Percentiles rank a stretch among this genome's conserved stretches.
Conservation (phyloP, 2,113 vertebrate genomes). For the Rhineura floridana region DNA sequence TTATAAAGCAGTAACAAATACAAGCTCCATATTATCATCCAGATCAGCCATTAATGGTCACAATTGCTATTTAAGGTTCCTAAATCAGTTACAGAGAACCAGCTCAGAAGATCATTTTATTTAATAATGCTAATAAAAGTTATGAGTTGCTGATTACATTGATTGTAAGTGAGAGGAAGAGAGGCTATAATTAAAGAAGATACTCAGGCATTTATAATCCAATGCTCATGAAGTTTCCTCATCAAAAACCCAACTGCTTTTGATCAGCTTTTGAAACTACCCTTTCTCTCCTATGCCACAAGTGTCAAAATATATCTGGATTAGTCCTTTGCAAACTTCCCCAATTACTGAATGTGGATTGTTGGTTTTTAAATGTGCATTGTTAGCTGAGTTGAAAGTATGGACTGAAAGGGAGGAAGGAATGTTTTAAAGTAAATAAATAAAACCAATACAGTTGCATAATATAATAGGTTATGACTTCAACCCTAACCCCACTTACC, state of each 20-base stretch:
- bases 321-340: not conserved
- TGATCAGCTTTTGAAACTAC: slow-evolving; percentile 22
- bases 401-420: not conserved
- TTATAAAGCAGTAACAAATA: slow-evolving; percentile 55
- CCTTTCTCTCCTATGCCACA: not conserved
- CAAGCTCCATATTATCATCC: slow-evolving; percentile 31
- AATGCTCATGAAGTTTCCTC: slow-evolving; percentile 20
- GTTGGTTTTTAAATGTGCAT: not conserved
- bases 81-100: slow-evolving; percentile 59
- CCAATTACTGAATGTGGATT: not conserved
- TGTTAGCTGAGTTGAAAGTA: not conserved
- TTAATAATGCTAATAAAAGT: slow-evolving; percentile 66
- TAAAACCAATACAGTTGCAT: not conserved
- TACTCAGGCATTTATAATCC: slow-evolving; percentile 21
- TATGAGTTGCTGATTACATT: slow-evolving; percentile 44
- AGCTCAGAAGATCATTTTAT: slow-evolving; percentile 47
- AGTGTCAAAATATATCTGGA: slow-evolving; percentile 26
- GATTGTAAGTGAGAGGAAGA: slow-evolving; percentile 7
- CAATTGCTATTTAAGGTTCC: slow-evolving; percentile 55
- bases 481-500: no score
- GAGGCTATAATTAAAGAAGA: slow-evolving; percentile 10
- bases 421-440: not conserved
- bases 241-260: not conserved
- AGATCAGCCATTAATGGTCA: slow-evolving; percentile 62
- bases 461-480: not conserved